A percentile compares a stretch with the other conserved stretches of the same genome.
Evolutionary conservation across 2,888 invertebrate genomes (phyloP).

Genomic region (Smittia aterrima): DNA sequence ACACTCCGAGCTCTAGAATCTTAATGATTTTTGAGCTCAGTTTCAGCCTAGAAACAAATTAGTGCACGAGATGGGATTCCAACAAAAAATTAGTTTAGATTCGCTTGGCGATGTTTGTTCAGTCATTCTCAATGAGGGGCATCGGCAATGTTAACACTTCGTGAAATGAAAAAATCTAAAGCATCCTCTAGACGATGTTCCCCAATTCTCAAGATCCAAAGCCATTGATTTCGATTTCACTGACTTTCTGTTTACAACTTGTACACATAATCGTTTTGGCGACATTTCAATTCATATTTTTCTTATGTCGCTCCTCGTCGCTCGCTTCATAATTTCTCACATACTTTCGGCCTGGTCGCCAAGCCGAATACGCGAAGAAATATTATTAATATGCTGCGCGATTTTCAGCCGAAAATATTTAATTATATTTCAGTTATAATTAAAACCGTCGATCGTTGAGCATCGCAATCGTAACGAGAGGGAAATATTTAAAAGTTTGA

Average conservation of each 20-base stretch:
- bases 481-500: not conserved
- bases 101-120: not conserved
- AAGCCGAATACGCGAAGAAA: not conserved
- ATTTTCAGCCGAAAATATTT: slow-evolving; percentile 26
- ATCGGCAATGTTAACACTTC: too few relatives aligned
- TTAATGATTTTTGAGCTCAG: not conserved
- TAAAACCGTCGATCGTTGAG: slow-evolving; percentile 31
- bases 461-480: slow-evolving; percentile 19
- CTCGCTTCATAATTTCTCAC: slow-evolving; percentile 11
- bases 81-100: not conserved
- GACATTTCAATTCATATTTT: slow-evolving; percentile 30
- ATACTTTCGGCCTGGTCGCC: not conserved
- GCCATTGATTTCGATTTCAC: not conserved
- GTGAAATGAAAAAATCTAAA: too few relatives aligned
- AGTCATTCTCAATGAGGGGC: not conserved
- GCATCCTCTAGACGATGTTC: too few relatives aligned
- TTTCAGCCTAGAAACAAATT: not conserved
- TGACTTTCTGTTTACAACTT: slow-evolving; percentile 20
- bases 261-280: slow-evolving; percentile 38
- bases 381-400: not conserved
- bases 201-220: not conserved
- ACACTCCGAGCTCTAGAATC: too few relatives aligned
- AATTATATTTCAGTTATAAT: slow-evolving; percentile 38
- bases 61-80: not conserved
- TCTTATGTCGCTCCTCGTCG: slow-evolving; percentile 5